Evolutionary conservation across 2,888 invertebrate species (phyloP), one percentile per base, ranked within the genome.

Genomic region (Acleris cristana): DNA sequence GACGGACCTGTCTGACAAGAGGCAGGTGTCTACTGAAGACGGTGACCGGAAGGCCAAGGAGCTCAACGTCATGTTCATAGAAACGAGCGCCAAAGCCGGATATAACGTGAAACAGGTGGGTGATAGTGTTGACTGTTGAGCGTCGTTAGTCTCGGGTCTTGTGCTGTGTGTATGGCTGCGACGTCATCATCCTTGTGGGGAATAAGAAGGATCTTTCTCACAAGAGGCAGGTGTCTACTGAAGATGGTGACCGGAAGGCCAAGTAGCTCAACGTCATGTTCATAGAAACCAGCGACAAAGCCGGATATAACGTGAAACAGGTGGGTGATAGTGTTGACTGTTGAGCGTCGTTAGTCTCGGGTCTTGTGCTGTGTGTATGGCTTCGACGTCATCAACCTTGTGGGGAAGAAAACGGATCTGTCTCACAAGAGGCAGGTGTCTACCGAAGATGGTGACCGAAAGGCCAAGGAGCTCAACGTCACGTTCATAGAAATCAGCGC

Each of bases 251-350:
- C 89, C 94, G 98, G 78, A 99, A 99, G 94, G 99, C 99, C 72
- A 99, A 99, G 94, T 99, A 99, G 93, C 95, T 99, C 79, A 99
- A 99, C 94, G 99, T 99, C 71, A 99, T 99, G 99, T 99, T 99
- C 93, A 99, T 99, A 80, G 99, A 99, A 94, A 99, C 99, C 76
- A 99, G 99, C 94, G 99, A 99, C 82, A 99, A 99, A 93, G 99
- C 99, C 74, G 99, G 99, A 67, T 99, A 99, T 89, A 99, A 99
- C 94, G 99, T 99, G 71, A 99, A 99, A 95, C 99, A 99, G 95
- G 97, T 97, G 85, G 0, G 26, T 26, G 26, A 26, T 6, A 26
- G 26, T 0, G n/a, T n/a, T n/a, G n/a, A n/a, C n/a, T n/a, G n/a
- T n/a, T n/a, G n/a, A n/a, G n/a, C n/a, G n/a, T n/a, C n/a, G n/a